Base-by-base conservation (phyloP, 2,113 vertebrate species). In the Panthera leo region DNA sequence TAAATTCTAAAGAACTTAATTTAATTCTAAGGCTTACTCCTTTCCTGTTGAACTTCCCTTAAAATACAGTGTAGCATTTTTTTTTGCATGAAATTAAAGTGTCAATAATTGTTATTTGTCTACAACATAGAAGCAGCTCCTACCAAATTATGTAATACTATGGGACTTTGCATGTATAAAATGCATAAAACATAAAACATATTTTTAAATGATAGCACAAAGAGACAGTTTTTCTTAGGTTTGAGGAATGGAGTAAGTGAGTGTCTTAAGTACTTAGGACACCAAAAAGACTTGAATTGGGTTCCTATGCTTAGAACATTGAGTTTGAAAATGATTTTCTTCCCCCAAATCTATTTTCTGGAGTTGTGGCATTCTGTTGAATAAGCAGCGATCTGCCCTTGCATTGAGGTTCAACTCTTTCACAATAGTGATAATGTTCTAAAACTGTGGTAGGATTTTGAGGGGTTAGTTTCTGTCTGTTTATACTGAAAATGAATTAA, bases 261-360 rank as follows among this genome's bases (percentile, higher is more conserved):
- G 92, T 86, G 34, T 31, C 25, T 87, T 71, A 58, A 78, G 12
- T 71, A 78, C 25, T 93, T 96, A 51, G 45, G 55, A 89, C 39
- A 79, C n/a, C 12, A 70, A 82, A 63, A 80, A 89, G 45, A 65
- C 21, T 63, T 63, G 21, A 87, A 39, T 53, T 92, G 68, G 42
- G 34, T 7, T 78, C 1, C 80, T 85, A 27, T 36, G 5, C 95
- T 96, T 92, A 73, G n/a, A 91, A 88, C 84, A 6, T 85, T 88
- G 45, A 94, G 16, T 11, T 87, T 84, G 79, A 90, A 84, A n/a
- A 70, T 73, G 11, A 75, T 90, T 90, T 96, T 95, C 70, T 84
- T 96, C 21, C 68, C 31, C 29, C 6, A 92, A 76, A 42, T 95
- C 42, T 80, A 0, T 73, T 97, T 96, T 73, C 34, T 96, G 39